Base-by-base conservation (phyloP, 2,888 invertebrate genomes). In the Laothoe populi region DNA sequence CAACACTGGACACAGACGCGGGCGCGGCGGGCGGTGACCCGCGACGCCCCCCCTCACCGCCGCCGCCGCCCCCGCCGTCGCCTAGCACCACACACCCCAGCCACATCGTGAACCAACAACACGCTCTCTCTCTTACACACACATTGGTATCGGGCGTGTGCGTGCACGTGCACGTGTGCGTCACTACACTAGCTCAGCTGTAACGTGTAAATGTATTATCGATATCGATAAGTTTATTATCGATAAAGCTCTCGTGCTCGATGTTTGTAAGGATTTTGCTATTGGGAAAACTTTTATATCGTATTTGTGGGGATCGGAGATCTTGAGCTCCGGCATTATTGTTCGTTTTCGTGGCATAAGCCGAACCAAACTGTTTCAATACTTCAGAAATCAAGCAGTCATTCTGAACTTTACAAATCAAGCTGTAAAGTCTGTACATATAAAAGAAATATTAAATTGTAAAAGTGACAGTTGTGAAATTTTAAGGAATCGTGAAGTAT, bases 1-100 rank as follows among this genome's bases (percentile, higher is more conserved):
- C 71, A 89, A 88, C 64, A 87, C 83, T 79, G 87, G 88, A 23
- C 92, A 91, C 1, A 82, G 90, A 42, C 88, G 91, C 65, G 87
- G 88, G 2, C 87, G 86, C 71, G 80, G 63, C 63, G 73, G 80
- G 78, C 82, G 82, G 82, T 83, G 82, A 84, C 84, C 75, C 75
- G 68, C 64, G 58, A 64, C 66, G 26, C 70, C 66, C 65, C 60
- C 70, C 63, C 68, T 61, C 65, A 45, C 75, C 69, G 72, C 75
- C 66, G 59, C 70, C 68, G 66, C 72, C 71, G 73, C 79, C 75
- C 67, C 69, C 74, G 73, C 61, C 69, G 61, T 61, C 44, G 65
- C 59, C 66, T 64, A 66, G 63, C 62, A 62, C 66, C 63, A 61
- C 66, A 62, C 64, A 46, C 63, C 57, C 62, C 65, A 64, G 63